These are phyloP conservation scores for Aldabrachelys gigantea DNA, from an alignment of 2,113 vertebrate species.

Conservation along the genomic window DNA sequence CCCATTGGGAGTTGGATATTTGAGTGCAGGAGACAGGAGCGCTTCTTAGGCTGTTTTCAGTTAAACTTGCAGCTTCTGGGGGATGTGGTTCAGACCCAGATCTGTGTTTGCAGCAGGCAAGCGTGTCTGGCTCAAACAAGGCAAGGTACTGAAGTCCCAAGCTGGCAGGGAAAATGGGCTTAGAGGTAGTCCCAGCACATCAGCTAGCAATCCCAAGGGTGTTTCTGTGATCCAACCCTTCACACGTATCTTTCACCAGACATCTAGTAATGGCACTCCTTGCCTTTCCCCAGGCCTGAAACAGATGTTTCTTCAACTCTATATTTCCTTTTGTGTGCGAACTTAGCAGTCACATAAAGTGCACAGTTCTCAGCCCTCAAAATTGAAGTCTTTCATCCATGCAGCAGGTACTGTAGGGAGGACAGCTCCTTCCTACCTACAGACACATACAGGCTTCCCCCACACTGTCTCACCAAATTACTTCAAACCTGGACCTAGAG, in stretches of 20 bases:
- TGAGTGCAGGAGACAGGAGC: too few species aligned
- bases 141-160: too few species aligned
- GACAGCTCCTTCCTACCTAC: neutral
- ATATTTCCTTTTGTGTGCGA: conserved; percentile 22
- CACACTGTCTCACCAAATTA: accelerated
- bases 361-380: neutral
- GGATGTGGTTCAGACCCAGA: too few species aligned
- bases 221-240: too few species aligned
- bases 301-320: neutral
- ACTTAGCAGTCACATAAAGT: neutral
- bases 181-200: too few species aligned
- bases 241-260: neutral
- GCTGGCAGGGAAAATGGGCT: too few species aligned
- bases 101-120: too few species aligned
- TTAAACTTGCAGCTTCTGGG: too few species aligned
- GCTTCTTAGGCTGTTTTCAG: too few species aligned
- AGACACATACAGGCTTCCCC: neutral
- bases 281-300: neutral
- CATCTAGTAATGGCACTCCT: conserved; percentile 36
- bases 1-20: too few species aligned
- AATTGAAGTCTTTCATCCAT: neutral
- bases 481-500: neutral
- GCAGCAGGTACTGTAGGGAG: neutral
- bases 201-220: too few species aligned
- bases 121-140: too few species aligned